phyloP scores from a whole-genome alignment of 2,113 vertebrate species.

The Albula goreensis region DNA sequence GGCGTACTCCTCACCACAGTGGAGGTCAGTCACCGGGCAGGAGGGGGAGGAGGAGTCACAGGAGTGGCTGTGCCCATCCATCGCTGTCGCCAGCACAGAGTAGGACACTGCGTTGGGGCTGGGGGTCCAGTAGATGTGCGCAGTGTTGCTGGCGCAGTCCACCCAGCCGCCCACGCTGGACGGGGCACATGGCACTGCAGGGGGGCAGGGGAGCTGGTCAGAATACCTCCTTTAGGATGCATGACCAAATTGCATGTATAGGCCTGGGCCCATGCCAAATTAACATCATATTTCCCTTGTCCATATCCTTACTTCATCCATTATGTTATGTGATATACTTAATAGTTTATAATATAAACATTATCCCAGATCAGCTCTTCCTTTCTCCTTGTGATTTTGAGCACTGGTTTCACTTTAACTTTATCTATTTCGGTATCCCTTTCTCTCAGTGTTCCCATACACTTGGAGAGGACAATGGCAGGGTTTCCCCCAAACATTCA shows the following conservation, averaged over 20 bases:
- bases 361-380: too few species aligned
- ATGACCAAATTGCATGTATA: too few species aligned
- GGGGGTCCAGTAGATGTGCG: slow-evolving; percentile 52
- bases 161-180: slow-evolving; percentile 46
- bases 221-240: not conserved
- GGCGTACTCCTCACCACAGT: slow-evolving; percentile 51
- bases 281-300: too few species aligned
- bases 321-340: too few species aligned
- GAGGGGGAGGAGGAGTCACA: slow-evolving; percentile 48
- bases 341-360: too few species aligned
- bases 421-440: not conserved
- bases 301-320: too few species aligned
- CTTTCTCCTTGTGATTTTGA: too few species aligned
- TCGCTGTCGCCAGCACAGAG: slow-evolving; percentile 32
- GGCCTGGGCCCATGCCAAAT: too few species aligned
- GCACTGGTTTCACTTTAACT: too few species aligned
- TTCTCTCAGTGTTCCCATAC: not conserved
- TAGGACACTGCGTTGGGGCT: slow-evolving; percentile 50
- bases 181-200: slow-evolving; percentile 59
- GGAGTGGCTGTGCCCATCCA: slow-evolving; percentile 20
- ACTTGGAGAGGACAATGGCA: not conserved
- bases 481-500: not conserved
- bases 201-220: slow-evolving; percentile 7
- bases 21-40: slow-evolving; percentile 55
- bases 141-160: slow-evolving; percentile 42